These are phyloP conservation scores for Oryctes rhinoceros DNA, from an alignment of 1,140 invertebrate species.

Conservation along the genomic window DNA sequence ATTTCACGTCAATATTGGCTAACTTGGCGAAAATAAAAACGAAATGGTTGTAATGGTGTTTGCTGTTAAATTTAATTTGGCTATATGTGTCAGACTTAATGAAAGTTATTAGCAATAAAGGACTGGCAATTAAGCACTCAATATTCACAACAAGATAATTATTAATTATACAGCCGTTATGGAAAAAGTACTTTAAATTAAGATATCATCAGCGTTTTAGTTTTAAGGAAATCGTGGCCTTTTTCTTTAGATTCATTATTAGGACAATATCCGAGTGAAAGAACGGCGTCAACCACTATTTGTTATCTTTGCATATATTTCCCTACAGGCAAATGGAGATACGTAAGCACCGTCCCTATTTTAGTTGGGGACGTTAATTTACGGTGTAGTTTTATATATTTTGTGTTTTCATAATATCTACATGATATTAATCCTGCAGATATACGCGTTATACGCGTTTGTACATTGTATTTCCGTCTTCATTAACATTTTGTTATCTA, in stretches of 20 bases:
- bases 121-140: slow-evolving; percentile 5
- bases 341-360: too few relatives aligned
- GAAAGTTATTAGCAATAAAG: slow-evolving; percentile 1
- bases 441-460: too few relatives aligned
- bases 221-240: not conserved
- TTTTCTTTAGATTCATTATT: not conserved
- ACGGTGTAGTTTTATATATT: too few relatives aligned
- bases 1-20: not conserved
- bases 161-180: slow-evolving; percentile 2
- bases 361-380: too few relatives aligned
- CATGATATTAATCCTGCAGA: too few relatives aligned
- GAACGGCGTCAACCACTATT: not conserved
- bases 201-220: not conserved
- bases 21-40: not conserved
- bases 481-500: too few relatives aligned
- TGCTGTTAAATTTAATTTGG: not conserved
- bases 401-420: too few relatives aligned
- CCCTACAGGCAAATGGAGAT: not conserved
- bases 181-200: not conserved
- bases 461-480: too few relatives aligned
- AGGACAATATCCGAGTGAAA: too few relatives aligned
- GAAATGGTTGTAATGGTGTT: not conserved
- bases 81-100: not conserved
- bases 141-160: not conserved
- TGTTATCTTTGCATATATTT: not conserved